A percentile compares a stretch with the other conserved stretches of the same genome.
Conservation (phyloP, 2,888 invertebrate genomes). For the Drosophila kambysellisi region DNA sequence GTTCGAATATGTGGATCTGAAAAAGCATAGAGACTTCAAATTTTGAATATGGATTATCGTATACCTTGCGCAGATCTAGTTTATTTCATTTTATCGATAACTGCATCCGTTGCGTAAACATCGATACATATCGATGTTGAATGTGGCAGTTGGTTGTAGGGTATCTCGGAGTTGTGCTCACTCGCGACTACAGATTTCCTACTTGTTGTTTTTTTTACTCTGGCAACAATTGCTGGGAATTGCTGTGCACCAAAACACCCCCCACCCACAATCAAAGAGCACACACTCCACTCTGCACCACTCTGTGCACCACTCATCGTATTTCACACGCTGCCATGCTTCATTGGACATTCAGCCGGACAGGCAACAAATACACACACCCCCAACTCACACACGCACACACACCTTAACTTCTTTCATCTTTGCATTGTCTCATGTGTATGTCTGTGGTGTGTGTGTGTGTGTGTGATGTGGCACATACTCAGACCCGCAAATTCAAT, state of each 20-base stretch:
- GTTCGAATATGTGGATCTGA: too few species aligned
- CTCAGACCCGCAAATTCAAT: conserved; percentile 33
- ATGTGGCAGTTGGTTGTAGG: neutral
- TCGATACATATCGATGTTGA: neutral
- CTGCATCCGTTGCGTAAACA: neutral
- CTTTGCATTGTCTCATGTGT: conserved; percentile 49
- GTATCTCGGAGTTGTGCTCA: neutral
- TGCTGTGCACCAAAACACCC: conserved; percentile 18
- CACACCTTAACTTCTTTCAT: conserved; percentile 21
- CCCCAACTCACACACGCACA: neutral
- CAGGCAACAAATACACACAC: conserved; percentile 13
- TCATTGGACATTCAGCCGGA: conserved; percentile 60
- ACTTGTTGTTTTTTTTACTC: conserved; percentile 32
- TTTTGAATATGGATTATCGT: neutral
- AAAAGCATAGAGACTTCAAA: neutral
- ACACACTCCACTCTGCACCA: neutral
- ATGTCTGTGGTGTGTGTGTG: conserved; percentile 51
- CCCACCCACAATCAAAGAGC: neutral
- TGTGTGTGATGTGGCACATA: conserved; percentile 38
- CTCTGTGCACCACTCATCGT: conserved; percentile 31
- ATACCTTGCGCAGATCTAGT: neutral
- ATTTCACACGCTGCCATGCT: conserved; percentile 77
- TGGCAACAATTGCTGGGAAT: conserved; percentile 73
- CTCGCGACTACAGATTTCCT: neutral
- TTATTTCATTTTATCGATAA: neutral